A percentile compares a stretch with the other conserved stretches of the same genome.
Conservation (phyloP, 1,140 invertebrate species). For the Gonioctena quinquepunctata region DNA sequence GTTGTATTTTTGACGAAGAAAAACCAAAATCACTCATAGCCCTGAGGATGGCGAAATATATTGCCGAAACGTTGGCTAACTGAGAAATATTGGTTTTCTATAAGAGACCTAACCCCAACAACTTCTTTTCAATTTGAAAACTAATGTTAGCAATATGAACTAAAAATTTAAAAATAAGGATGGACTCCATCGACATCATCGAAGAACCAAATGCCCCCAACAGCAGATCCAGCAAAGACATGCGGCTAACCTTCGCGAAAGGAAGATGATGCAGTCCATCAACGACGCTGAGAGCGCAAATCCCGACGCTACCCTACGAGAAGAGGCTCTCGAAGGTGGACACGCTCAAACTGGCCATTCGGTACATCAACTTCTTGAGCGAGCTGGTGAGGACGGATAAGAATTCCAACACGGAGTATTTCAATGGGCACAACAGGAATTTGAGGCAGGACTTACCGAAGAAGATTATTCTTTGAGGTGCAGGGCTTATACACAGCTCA, state of each 20-base stretch:
- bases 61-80: no score
- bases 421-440: constrained; percentile 61
- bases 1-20: no score
- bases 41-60: no score
- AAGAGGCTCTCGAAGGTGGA: constrained; percentile 95
- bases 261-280: constrained; percentile 92
- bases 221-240: constrained; percentile 89
- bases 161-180: no score
- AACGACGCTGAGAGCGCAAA: constrained; percentile 93
- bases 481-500: constrained; percentile 70
- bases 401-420: constrained; percentile 63
- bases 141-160: no score
- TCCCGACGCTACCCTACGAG: constrained; percentile 93
- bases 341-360: constrained; percentile 89
- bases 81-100: no score
- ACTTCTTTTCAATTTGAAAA: no score
- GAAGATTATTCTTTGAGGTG: constrained; percentile 76
- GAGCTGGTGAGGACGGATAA: constrained; percentile 77
- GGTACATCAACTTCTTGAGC: constrained; percentile 90
- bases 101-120: no score
- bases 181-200: constrained; percentile 57
- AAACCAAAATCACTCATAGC: no score
- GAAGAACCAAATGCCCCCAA: constrained; percentile 72
- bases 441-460: constrained; percentile 68
- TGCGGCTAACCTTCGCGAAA: constrained; percentile 89